Conservation (phyloP, 2,888 invertebrate species). For the Argyresthia albistria region DNA sequence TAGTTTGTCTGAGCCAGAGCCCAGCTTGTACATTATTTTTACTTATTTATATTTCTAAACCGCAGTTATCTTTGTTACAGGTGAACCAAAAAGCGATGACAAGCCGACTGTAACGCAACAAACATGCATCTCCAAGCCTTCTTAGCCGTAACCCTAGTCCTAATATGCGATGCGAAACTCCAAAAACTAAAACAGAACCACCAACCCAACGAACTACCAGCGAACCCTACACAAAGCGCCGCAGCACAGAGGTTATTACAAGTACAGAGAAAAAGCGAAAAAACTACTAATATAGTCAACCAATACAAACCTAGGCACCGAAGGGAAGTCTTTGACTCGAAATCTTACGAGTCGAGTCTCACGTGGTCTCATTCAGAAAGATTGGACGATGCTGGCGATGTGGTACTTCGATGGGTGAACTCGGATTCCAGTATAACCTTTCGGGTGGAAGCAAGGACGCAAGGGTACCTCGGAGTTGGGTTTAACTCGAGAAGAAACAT, state of each 20-base stretch:
- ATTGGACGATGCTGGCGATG: slow-evolving; percentile 67
- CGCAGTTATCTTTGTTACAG: slow-evolving; percentile 41
- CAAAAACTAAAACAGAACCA: slow-evolving; percentile 38
- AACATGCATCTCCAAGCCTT: slow-evolving; percentile 52
- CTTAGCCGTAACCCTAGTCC: slow-evolving; percentile 43
- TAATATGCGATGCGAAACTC: slow-evolving; percentile 56
- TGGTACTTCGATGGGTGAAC: slow-evolving; percentile 79
- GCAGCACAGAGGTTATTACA: slow-evolving; percentile 36
- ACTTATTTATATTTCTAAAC: slow-evolving; percentile 7
- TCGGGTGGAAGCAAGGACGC: slow-evolving; percentile 86
- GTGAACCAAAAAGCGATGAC: slow-evolving; percentile 41
- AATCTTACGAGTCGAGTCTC: slow-evolving; percentile 52
- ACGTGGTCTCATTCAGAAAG: slow-evolving; percentile 75
- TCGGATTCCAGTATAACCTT: slow-evolving; percentile 85
- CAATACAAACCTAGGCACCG: slow-evolving; percentile 46
- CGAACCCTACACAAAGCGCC: slow-evolving; percentile 38
- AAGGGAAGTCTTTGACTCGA: slow-evolving; percentile 56
- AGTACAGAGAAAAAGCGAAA: slow-evolving; percentile 42
- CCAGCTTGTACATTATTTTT: no score
- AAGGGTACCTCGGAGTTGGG: slow-evolving; percentile 90
- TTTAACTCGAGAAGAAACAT: slow-evolving; percentile 86
- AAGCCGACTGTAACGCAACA: slow-evolving; percentile 18
- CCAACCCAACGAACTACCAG: slow-evolving; percentile 42
- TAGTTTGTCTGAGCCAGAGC: no score
- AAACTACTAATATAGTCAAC: slow-evolving; percentile 50